Conservation (phyloP, 2,797 vertebrate genomes). For the Falco rusticolus region DNA sequence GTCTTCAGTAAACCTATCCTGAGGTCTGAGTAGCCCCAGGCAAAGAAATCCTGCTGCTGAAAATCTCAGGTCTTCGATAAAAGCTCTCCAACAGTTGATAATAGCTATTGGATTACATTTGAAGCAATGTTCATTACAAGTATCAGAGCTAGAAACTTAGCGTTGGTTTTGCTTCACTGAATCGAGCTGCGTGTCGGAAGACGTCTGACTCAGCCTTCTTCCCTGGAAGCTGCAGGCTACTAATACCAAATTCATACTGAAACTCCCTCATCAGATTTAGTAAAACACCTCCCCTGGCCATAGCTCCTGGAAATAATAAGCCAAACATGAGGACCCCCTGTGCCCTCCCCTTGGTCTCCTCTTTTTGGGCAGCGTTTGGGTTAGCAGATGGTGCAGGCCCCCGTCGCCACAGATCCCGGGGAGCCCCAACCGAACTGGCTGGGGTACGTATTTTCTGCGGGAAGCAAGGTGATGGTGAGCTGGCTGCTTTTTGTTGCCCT, state of each 20-base stretch:
- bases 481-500: neutral
- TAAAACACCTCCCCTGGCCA: neutral
- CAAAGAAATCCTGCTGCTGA: neutral
- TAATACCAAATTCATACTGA: neutral
- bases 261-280: neutral
- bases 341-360: neutral
- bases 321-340: neutral
- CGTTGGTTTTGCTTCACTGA: neutral
- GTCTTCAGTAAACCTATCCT: neutral
- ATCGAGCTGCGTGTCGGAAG: neutral
- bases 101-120: neutral
- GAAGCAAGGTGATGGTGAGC: neutral
- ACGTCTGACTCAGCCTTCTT: slow-evolving; percentile 37
- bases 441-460: neutral
- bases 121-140: neutral
- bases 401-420: accelerated
- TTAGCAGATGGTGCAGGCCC: neutral
- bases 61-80: neutral
- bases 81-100: neutral
- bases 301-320: neutral
- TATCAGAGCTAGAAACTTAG: neutral
- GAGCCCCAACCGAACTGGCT: accelerated
- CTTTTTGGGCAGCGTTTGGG: neutral
- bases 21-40: neutral
- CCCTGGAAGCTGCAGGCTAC: neutral